These are phyloP conservation scores for Eilema sororculum DNA, from an alignment of 2,888 invertebrate species.

Conservation along the genomic window DNA sequence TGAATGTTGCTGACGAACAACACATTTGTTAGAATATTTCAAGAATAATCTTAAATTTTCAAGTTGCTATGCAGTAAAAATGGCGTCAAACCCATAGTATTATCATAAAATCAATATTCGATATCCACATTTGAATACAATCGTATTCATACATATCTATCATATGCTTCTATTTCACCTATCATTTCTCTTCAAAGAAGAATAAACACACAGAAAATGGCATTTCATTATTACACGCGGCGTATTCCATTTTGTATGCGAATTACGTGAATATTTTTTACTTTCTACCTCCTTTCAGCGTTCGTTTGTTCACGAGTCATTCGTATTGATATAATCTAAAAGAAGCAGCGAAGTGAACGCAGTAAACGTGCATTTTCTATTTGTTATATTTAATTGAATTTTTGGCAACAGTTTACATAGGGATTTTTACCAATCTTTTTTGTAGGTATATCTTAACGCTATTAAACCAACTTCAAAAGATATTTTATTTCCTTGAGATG, in stretches of 20 bases:
- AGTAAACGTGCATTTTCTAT: neutral
- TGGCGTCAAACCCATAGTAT: conserved; percentile 38
- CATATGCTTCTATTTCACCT: conserved; percentile 55
- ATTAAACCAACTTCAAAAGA: neutral
- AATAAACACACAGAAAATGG: conserved; percentile 59
- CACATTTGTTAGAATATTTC: neutral
- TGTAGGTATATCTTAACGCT: neutral
- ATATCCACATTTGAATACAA: conserved; percentile 65
- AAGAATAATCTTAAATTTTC: neutral
- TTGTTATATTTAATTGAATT: conserved; percentile 6
- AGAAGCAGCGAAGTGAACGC: neutral
- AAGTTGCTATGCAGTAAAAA: conserved; percentile 14
- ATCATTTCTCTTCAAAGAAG: conserved; percentile 59
- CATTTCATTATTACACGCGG: conserved; percentile 58
- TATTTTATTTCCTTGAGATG: neutral
- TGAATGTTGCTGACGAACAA: neutral
- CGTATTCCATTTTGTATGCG: conserved; percentile 42
- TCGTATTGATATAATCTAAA: conserved; percentile 12
- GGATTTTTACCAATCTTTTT: neutral
- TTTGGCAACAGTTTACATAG: neutral
- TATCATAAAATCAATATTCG: conserved; percentile 68
- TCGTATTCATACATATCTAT: conserved; percentile 24
- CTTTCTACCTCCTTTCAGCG: conserved; percentile 37
- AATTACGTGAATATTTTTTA: conserved; percentile 33
- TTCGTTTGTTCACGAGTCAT: conserved; percentile 16